phyloP scores from a whole-genome alignment of 1,140 invertebrate species.

The Apis cerana region DNA sequence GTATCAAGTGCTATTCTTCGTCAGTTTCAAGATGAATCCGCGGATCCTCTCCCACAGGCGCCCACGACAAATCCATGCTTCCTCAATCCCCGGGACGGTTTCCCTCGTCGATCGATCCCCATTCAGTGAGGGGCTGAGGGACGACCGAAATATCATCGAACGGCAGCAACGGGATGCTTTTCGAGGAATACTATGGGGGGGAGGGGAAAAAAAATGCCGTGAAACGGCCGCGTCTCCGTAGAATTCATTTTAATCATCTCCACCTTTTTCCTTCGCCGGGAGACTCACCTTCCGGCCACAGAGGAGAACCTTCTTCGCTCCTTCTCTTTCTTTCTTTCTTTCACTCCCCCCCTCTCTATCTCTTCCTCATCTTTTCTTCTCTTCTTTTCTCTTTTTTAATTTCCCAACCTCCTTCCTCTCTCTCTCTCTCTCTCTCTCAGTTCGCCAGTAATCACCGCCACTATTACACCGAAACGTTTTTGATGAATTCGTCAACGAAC shows the following conservation, averaged over 20 bases:
- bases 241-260: slow-evolving; percentile 62
- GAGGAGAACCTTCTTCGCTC: slow-evolving; percentile 5
- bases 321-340: neutral
- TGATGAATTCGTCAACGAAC: slow-evolving; percentile 78
- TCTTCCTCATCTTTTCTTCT: neutral
- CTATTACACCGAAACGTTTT: slow-evolving; percentile 73
- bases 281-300: slow-evolving; percentile 53
- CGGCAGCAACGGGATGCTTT: slow-evolving; percentile 17
- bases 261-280: slow-evolving; percentile 39
- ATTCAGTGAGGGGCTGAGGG: slow-evolving; percentile 23
- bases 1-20: slow-evolving; percentile 51
- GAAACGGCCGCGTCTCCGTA: slow-evolving; percentile 47
- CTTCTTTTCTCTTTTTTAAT: slow-evolving; percentile 45
- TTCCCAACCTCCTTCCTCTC: slow-evolving; percentile 18
- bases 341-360: neutral
- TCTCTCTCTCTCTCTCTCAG: neutral
- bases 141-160: slow-evolving; percentile 55
- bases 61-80: slow-evolving; percentile 30
- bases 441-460: slow-evolving; percentile 73
- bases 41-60: neutral
- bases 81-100: slow-evolving; percentile 35
- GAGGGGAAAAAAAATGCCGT: neutral
- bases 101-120: slow-evolving; percentile 49
- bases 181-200: slow-evolving; percentile 36
- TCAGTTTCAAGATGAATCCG: slow-evolving; percentile 46